Conservation (phyloP, 2,113 vertebrate species). For the Probosciger aterrimus region DNA sequence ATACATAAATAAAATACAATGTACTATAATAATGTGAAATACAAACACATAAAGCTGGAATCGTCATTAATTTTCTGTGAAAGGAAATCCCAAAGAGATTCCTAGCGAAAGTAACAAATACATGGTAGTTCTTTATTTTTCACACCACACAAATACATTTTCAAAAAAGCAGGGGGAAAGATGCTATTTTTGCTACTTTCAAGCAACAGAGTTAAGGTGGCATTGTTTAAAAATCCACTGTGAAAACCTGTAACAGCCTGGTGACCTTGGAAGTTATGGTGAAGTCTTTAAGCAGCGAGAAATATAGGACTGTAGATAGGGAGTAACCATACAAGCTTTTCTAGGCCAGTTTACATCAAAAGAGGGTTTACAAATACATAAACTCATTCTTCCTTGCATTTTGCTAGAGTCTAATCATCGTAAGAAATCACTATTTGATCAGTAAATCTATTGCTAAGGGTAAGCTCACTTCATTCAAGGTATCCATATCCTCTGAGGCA, state of each 20-base stretch:
- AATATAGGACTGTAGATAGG: background rate
- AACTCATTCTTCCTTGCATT: background rate
- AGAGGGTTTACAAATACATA: background rate
- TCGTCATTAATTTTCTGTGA: background rate
- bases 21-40: background rate
- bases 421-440: background rate
- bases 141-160: background rate
- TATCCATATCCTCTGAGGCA: background rate
- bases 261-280: background rate
- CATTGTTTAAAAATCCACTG: background rate
- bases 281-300: background rate
- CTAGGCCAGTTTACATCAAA: background rate
- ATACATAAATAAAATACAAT: background rate
- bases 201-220: background rate
- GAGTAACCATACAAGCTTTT: background rate
- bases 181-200: background rate
- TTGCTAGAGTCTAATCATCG: conserved; percentile 3
- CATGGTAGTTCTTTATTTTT: background rate
- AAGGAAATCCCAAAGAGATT: background rate
- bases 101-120: background rate
- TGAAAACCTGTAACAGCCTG: background rate
- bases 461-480: conserved; percentile 7
- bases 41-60: background rate
- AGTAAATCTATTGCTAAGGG: background rate
- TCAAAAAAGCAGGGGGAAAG: background rate